phyloP scores from a whole-genome alignment of 2,888 invertebrate genomes.

The Pseudococcus jackbeardsleyi region DNA sequence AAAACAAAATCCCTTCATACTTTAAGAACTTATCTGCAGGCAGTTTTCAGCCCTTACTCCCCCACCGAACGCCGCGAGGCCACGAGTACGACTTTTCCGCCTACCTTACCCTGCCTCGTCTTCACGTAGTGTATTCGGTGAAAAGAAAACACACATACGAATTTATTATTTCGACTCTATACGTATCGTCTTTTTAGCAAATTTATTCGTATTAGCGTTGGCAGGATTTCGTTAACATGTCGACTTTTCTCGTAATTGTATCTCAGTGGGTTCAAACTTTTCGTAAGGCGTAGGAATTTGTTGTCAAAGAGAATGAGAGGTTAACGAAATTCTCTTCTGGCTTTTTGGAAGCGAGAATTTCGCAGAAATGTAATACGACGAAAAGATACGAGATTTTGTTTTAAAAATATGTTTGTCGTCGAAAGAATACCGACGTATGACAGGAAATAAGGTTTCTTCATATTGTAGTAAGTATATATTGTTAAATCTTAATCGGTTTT shows the following conservation, averaged over 20 bases:
- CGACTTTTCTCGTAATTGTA: conserved; percentile 38
- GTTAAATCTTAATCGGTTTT: too few species aligned
- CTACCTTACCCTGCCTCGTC: background rate
- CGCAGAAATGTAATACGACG: too few species aligned
- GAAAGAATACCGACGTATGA: too few species aligned
- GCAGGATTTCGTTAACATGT: conserved; percentile 41
- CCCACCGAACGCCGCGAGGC: background rate
- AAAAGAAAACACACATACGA: conserved; percentile 46
- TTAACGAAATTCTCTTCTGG: too few species aligned
- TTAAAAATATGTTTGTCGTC: too few species aligned
- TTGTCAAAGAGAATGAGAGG: too few species aligned
- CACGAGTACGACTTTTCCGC: background rate
- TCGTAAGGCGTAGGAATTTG: background rate
- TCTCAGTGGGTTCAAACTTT: conserved; percentile 26
- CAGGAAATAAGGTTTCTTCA: too few species aligned
- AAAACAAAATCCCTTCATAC: conserved; percentile 48
- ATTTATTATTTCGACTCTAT: conserved; percentile 42
- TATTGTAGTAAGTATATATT: too few species aligned
- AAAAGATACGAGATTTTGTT: too few species aligned
- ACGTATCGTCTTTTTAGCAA: conserved; percentile 43
- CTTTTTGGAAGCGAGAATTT: too few species aligned
- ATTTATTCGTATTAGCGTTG: conserved; percentile 48
- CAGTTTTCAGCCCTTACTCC: background rate
- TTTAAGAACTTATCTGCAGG: conserved; percentile 40
- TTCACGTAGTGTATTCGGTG: background rate